Evolutionary conservation across 2,797 vertebrate genomes (phyloP).

Genomic region (Rallus crepitans): DNA sequence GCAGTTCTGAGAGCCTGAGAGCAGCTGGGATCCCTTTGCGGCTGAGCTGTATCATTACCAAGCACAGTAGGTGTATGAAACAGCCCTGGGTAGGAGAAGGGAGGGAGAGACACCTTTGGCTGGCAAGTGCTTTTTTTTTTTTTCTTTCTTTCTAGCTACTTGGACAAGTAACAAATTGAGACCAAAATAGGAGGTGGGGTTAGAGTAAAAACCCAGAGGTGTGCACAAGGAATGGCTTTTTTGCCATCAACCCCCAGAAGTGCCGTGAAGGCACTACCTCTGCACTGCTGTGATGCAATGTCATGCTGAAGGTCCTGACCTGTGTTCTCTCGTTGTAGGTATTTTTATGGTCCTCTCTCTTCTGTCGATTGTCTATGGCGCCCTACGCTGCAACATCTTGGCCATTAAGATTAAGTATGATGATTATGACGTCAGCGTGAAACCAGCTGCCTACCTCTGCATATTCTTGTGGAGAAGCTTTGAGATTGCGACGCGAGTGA

Average conservation of each 20-base stretch:
- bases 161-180: neutral
- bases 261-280: neutral
- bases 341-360: conserved; percentile 93
- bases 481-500: conserved; percentile 93
- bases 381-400: conserved; percentile 96
- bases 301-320: conserved; percentile 20
- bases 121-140: neutral
- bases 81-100: neutral
- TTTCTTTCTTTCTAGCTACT: neutral
- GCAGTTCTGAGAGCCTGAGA: neutral
- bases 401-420: conserved; percentile 98
- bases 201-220: neutral
- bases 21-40: neutral
- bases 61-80: neutral
- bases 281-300: neutral
- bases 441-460: conserved; percentile 90
- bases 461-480: conserved; percentile 96
- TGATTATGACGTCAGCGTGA: conserved; percentile 90
- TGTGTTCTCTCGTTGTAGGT: conserved; percentile 79
- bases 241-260: neutral
- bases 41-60: neutral
- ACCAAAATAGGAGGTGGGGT: neutral
- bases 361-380: conserved; percentile 96
- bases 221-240: neutral
- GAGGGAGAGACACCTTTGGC: neutral